Conservation (phyloP, 2,888 invertebrate genomes). For the Zeuzera pyrina region DNA sequence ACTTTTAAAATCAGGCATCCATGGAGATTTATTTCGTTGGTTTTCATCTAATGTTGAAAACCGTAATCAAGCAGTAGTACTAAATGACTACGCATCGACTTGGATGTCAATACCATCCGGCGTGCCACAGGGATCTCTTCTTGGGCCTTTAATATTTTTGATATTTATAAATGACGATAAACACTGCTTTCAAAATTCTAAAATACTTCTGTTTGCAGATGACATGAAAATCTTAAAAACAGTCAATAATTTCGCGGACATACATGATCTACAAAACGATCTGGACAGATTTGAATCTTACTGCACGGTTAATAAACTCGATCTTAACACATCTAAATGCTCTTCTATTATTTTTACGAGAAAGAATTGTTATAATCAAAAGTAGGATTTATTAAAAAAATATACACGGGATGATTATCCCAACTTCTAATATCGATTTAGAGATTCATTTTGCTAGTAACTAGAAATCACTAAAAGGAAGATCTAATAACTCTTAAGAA, state of each 20-base stretch:
- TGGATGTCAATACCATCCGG: background rate
- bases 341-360: background rate
- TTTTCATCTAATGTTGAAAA: conserved; percentile 1
- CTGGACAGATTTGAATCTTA: background rate
- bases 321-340: conserved; percentile 1
- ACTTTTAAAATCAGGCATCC: background rate
- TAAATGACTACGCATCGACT: background rate
- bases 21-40: conserved; percentile 1
- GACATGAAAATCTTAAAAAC: background rate
- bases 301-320: background rate
- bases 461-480: too few species aligned
- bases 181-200: background rate
- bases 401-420: too few species aligned
- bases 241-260: background rate
- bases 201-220: background rate
- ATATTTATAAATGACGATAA: background rate
- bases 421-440: too few species aligned
- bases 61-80: conserved; percentile 2
- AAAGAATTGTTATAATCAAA: too few species aligned
- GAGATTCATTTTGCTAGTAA: too few species aligned
- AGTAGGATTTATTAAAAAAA: too few species aligned
- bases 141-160: conserved; percentile 1
- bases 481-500: too few species aligned
- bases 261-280: background rate
- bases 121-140: conserved; percentile 2